Evolutionary conservation across 2,113 vertebrate species (phyloP), one percentile per base, ranked within the genome.

Genomic region (Passer domesticus): DNA sequence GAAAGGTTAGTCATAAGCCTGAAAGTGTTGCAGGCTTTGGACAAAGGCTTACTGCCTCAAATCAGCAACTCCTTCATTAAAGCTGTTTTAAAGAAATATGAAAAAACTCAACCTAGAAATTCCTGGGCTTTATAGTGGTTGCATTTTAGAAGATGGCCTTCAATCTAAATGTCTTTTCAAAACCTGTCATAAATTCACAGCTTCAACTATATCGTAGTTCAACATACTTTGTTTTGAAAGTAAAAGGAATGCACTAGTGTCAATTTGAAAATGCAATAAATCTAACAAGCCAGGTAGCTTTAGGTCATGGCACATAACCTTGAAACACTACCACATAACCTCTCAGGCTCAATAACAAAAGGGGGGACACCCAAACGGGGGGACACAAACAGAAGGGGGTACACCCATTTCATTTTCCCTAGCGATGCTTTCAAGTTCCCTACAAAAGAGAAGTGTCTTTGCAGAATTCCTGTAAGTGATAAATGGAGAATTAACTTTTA

Each of bases 351-450:
- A 44, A 31, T 44, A n/a, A 81, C 7, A 62, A 56, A 73, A 77
- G 7, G 3, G 11, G 4, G 8, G 22, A 13, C 21, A 15, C 21
- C 21, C 33, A 58, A 66, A 76, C 6, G 1, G 7, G 8, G 5
- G 17, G 20, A 56, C 55, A n/a, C 55, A 56, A n/a, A 56, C 22
- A 58, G 33, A 80, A 77, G 7, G 4, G 7, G 6, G 7, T 17
- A 10, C 7, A 73, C 3, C 5, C 11, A 47, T 80, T 86, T 80
- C 8, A 27, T 77, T 81, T 89, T 49, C 7, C n/a, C 14, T 56
- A 35, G 13, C 20, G 82, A 3, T 39, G 9, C 14, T 60, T 75
- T 60, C 53, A 79, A 80, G 24, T 15, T 43, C 25, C 47, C 14
- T 21, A 24, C 9, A 35, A 63, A 43, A 73, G 30, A 68, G 35